Evolutionary conservation across 2,888 invertebrate genomes (phyloP), one percentile per base, ranked within the genome.

Genomic region (Lasius fuliginosus): DNA sequence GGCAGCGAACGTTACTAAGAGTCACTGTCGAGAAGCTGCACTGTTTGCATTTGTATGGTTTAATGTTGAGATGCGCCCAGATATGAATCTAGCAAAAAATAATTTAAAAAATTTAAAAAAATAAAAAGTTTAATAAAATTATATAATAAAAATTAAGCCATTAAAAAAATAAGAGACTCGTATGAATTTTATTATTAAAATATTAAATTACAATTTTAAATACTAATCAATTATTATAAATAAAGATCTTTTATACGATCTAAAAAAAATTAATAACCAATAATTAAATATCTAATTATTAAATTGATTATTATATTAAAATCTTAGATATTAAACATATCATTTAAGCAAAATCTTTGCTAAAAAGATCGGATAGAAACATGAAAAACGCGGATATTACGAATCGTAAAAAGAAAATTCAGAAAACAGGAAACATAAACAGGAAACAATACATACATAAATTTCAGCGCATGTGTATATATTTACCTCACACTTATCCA

Each of bases 31-130:
- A 75, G 60, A 93, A 94, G 11, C 91, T 88, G 65, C 94, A 94
- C 0, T 85, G 89, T 67, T 84, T 92, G 77, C 94, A 94, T 23
- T 92, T 88, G 82, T 91, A 94, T 0, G 94, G 94, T 82, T 91
- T 93, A 91, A 94, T 94, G 2, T 92, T 90, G 5, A 94, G 85
- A 73, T 94, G 94, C 12, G 92, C 89, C 94, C 93, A 93, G 18
- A 94, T 88, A 64, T 94, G 94, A 3, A 94, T 93, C 91, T 93
- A 85, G 30, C 12, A 77, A 71, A 8, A 71, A 68, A 36, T 62
- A 40, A 36, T 46, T 23, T 23, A 4, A 40, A 23, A 15, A 46
- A 46, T 65, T 33, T 18, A 18, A 62, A 62, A 15, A 4, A 15
- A 30, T 11, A 60, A 15, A 60, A 60, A 49, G 6, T 1, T 49